Evolutionary conservation across 2,888 invertebrate species (phyloP), one percentile per base, ranked within the genome.

Genomic region (Trissonchulus latispiculum): DNA sequence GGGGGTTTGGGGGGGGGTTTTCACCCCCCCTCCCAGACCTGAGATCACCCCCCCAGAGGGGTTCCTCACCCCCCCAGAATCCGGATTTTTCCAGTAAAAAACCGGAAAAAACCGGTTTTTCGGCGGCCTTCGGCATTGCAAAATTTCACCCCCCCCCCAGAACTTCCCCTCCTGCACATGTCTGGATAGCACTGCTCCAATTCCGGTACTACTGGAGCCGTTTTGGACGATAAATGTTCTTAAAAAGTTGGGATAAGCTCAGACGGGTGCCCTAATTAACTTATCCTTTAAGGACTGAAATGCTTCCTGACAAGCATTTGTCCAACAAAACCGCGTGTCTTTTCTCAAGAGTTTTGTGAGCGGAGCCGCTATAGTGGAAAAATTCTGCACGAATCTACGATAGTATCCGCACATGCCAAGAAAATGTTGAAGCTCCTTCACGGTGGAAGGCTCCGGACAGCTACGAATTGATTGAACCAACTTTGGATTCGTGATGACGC

Each of bases 181-280:
- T n/a, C n/a, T n/a, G n/a, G n/a, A 59, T n/a, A 59, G 59, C n/a
- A 59, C 59, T 59, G 59, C 59, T n/a, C 59, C 59, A 18, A 59
- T 59, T 18, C 18, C 59, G 59, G n/a, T 23, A 59, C 59, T n/a
- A 23, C 18, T 23, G 18, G 59, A 18, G n/a, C n/a, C 59, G n/a
- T 18, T 59, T 59, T 59, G 59, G 18, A 59, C 59, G n/a, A 59
- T 59, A 59, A 59, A 59, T n/a, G 59, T 18, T n/a, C 18, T n/a
- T 23, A 18, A 18, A n/a, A 59, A 59, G n/a, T 59, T n/a, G 59
- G 59, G 59, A 59, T 59, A 59, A n/a, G n/a, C n/a, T 59, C 18
- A n/a, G 18, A 59, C 18, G n/a, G 59, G 59, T 23, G 18, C 59
- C 18, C 59, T 18, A 59, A 18, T 59, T 59, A 59, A n/a, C 18